A percentile compares a stretch with the other conserved stretches of the same genome.
Conservation (phyloP, 1,140 invertebrate genomes). For the Lysiphlebus fabarum region DNA sequence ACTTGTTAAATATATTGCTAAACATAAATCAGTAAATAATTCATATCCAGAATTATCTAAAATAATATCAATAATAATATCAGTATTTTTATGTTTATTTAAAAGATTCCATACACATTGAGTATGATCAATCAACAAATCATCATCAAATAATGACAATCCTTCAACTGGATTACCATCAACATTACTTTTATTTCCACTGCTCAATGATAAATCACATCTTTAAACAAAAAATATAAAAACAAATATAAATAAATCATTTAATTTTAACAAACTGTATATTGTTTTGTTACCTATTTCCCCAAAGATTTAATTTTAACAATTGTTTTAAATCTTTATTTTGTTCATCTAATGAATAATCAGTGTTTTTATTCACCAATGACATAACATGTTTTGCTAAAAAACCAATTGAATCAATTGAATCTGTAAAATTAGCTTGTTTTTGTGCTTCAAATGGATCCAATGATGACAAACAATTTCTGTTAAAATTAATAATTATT, state of each 20-base stretch:
- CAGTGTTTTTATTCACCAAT: conserved; percentile 43
- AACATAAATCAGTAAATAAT: conserved; percentile 83
- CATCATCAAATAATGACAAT: conserved; percentile 63
- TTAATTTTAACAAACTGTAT: too few species aligned
- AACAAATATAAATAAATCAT: too few species aligned
- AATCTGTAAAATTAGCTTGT: conserved; percentile 58
- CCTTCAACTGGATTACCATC: conserved; percentile 61
- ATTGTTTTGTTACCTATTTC: too few species aligned
- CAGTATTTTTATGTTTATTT: conserved; percentile 19
- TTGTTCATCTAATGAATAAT: conserved; percentile 35
- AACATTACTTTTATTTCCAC: conserved; percentile 62
- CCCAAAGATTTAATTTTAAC: conserved; percentile 68
- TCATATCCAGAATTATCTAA: conserved; percentile 95
- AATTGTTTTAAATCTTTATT: conserved; percentile 57
- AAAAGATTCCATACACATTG: conserved; percentile 57
- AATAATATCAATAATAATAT: conserved; percentile 68
- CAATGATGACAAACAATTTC: conserved; percentile 61
- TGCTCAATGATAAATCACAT: conserved; percentile 85
- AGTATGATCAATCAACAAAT: conserved; percentile 70
- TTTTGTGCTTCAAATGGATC: conserved; percentile 82
- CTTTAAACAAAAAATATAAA: conserved; percentile 52
- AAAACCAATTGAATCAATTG: conserved; percentile 58
- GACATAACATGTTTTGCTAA: conserved; percentile 57
- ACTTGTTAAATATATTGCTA: conserved; percentile 76
- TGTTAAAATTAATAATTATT: conserved; percentile 37